phyloP scores from a whole-genome alignment of 2,113 vertebrate genomes.

The Lucifuga dentata region DNA sequence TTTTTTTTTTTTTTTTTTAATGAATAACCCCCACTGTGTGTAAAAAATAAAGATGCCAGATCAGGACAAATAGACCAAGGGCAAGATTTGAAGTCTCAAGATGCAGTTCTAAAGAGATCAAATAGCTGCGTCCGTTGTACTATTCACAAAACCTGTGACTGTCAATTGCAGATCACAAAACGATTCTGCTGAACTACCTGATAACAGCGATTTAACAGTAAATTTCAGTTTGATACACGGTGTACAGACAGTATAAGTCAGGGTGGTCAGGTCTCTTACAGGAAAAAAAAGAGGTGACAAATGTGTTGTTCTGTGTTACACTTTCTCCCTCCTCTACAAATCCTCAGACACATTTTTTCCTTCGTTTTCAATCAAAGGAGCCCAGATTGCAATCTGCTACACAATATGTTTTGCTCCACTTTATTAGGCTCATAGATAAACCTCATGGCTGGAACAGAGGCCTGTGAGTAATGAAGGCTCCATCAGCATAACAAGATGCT shows the following conservation, averaged over 20 bases:
- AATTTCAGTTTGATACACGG: background rate
- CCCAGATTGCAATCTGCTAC: constrained; percentile 81
- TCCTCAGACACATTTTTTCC: constrained; percentile 68
- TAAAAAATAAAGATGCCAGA: too few relatives aligned
- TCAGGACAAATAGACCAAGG: too few relatives aligned
- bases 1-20: too few relatives aligned
- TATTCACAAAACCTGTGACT: constrained; percentile 8
- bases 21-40: too few relatives aligned
- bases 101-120: too few relatives aligned
- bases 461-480: constrained; percentile 73
- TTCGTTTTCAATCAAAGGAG: constrained; percentile 77
- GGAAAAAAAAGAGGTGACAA: constrained; percentile 52
- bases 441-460: constrained; percentile 69
- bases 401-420: constrained; percentile 82
- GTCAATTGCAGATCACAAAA: constrained; percentile 37
- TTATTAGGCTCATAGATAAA: constrained; percentile 80
- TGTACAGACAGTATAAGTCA: constrained; percentile 17
- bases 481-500: constrained; percentile 68
- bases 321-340: constrained; percentile 32
- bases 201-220: too few relatives aligned
- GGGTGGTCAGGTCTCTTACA: constrained; percentile 22
- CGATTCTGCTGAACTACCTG: constrained; percentile 7
- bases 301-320: constrained; percentile 56
- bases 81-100: too few relatives aligned
- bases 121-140: too few relatives aligned